phyloP scores from a whole-genome alignment of 2,888 invertebrate species.

The Philereme transversata region DNA sequence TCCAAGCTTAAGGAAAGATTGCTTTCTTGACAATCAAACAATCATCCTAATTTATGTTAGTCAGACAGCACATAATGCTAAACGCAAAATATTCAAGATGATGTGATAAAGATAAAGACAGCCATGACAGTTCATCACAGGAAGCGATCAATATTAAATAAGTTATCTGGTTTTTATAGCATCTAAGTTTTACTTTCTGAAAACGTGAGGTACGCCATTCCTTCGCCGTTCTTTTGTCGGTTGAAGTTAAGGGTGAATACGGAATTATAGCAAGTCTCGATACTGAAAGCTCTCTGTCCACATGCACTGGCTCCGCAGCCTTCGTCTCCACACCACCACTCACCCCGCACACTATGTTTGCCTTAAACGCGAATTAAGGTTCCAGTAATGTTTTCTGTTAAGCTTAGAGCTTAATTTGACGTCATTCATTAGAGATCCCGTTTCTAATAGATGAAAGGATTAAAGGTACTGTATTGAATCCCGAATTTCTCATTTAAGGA shows the following conservation, averaged over 20 bases:
- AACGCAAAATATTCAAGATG: too few relatives aligned
- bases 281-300: constrained; percentile 33
- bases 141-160: too few relatives aligned
- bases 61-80: too few relatives aligned
- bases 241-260: not conserved
- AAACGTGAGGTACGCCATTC: constrained; percentile 11
- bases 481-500: constrained; percentile 6
- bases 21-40: too few relatives aligned
- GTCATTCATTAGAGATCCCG: constrained; percentile 70
- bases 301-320: constrained; percentile 77
- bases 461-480: constrained; percentile 44
- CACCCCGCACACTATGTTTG: constrained; percentile 82
- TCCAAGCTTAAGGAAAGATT: constrained; percentile 10
- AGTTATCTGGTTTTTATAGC: too few relatives aligned
- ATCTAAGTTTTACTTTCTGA: not conserved
- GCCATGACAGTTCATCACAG: too few relatives aligned
- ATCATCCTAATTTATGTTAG: too few relatives aligned
- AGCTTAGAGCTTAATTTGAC: constrained; percentile 78
- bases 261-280: constrained; percentile 33
- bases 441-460: constrained; percentile 53
- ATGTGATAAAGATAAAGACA: too few relatives aligned
- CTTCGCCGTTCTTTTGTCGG: not conserved
- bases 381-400: constrained; percentile 80
- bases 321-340: constrained; percentile 79
- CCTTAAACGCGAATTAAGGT: constrained; percentile 83